Conservation (phyloP, 2,113 vertebrate genomes). For the Holacanthus passer region DNA sequence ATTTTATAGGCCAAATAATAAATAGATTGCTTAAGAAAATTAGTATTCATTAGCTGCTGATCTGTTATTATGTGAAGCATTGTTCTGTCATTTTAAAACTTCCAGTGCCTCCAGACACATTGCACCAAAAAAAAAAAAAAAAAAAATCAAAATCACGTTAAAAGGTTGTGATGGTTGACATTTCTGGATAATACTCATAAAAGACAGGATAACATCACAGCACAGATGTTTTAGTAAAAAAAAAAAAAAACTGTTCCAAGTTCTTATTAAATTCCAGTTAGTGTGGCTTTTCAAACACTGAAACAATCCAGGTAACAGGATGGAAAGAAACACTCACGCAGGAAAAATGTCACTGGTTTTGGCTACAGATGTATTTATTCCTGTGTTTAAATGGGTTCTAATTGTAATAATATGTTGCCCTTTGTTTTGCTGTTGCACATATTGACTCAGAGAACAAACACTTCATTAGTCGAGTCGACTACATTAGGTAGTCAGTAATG, state of each 20-base stretch:
- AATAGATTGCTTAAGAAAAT: not conserved
- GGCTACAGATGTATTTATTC: constrained; percentile 53
- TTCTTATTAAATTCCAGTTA: constrained; percentile 44
- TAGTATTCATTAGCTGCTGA: not conserved
- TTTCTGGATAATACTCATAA: not conserved
- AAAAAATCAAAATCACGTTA: constrained; percentile 33
- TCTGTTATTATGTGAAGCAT: not conserved
- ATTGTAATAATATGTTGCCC: constrained; percentile 62
- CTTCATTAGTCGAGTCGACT: constrained; percentile 58
- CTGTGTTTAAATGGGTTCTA: constrained; percentile 62
- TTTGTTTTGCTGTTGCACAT: constrained; percentile 57
- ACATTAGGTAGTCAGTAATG: constrained; percentile 70
- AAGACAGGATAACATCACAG: not conserved
- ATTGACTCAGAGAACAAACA: constrained; percentile 44
- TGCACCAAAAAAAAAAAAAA: too few species aligned
- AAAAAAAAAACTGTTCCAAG: not conserved
- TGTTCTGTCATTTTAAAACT: not conserved
- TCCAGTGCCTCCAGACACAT: not conserved
- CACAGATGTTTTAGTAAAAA: constrained; percentile 36
- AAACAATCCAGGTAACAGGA: constrained; percentile 45
- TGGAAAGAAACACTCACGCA: constrained; percentile 53
- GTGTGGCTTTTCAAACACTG: constrained; percentile 28
- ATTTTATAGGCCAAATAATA: not conserved
- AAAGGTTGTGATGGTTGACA: not conserved
- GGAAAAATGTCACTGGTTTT: constrained; percentile 45